phyloP scores from a whole-genome alignment of 2,113 vertebrate genomes.

The Bubo bubo region DNA sequence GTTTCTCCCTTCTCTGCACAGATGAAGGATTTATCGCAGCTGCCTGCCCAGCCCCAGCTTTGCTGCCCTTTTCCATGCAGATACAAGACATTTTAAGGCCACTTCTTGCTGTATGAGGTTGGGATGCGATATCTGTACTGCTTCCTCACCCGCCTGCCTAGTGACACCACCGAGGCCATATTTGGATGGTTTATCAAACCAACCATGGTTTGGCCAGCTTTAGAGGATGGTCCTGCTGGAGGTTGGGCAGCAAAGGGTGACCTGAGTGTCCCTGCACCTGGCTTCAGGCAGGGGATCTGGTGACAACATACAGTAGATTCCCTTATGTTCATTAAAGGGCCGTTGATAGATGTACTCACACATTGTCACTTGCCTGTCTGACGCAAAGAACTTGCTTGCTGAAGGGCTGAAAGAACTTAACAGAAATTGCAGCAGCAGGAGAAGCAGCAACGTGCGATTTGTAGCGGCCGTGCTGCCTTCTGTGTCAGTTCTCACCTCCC shows the following conservation, averaged over 20 bases:
- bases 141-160: accelerated
- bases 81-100: background rate
- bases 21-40: background rate
- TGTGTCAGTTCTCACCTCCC: background rate
- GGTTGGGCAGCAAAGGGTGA: background rate
- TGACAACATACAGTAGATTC: background rate
- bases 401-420: background rate
- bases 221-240: background rate
- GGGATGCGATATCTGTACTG: background rate
- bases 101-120: background rate
- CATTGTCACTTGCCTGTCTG: background rate
- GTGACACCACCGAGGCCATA: accelerated
- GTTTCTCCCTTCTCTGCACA: background rate
- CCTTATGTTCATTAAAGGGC: accelerated
- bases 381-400: accelerated
- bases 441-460: background rate
- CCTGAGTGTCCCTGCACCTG: background rate
- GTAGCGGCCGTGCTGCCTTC: background rate
- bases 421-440: background rate
- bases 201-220: background rate
- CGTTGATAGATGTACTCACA: background rate
- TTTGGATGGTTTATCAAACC: background rate
- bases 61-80: background rate
- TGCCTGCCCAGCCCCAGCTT: too few species aligned
- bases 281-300: background rate